These are phyloP conservation scores for Thymelicus lineola DNA, from an alignment of 2,888 invertebrate species.

Conservation along the genomic window DNA sequence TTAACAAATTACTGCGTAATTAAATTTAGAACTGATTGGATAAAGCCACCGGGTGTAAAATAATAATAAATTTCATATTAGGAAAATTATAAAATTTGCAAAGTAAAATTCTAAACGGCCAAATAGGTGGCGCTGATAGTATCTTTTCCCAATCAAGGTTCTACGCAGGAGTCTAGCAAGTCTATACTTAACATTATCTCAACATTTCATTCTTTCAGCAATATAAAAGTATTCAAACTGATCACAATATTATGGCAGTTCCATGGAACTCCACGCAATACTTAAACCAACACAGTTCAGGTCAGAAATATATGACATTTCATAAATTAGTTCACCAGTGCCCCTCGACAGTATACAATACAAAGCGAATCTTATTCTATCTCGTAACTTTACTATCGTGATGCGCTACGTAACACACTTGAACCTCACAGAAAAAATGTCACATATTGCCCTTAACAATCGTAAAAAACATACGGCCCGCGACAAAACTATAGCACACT, in stretches of 20 bases:
- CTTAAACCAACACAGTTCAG: conserved; percentile 72
- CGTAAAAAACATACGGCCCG: conserved; percentile 58
- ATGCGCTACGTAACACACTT: conserved; percentile 54
- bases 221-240: conserved; percentile 85
- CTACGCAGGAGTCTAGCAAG: conserved; percentile 80
- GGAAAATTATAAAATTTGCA: conserved; percentile 59
- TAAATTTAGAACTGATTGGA: conserved; percentile 77
- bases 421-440: conserved; percentile 71
- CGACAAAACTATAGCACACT: no score
- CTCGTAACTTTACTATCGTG: conserved; percentile 45
- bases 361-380: conserved; percentile 61
- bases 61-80: conserved; percentile 48
- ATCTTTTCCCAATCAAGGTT: conserved; percentile 75
- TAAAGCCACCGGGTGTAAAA: conserved; percentile 64
- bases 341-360: conserved; percentile 56
- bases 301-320: conserved; percentile 74
- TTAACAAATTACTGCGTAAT: conserved; percentile 79
- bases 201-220: conserved; percentile 77
- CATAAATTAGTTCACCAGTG: conserved; percentile 66
- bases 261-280: conserved; percentile 82
- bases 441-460: conserved; percentile 73
- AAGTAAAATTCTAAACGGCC: conserved; percentile 57
- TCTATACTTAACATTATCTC: conserved; percentile 80
- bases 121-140: conserved; percentile 54
- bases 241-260: conserved; percentile 83